Percentiles rank a stretch among this genome's conserved stretches.
Conservation (phyloP, 2,113 vertebrate genomes). For the Heterotis niloticus region DNA sequence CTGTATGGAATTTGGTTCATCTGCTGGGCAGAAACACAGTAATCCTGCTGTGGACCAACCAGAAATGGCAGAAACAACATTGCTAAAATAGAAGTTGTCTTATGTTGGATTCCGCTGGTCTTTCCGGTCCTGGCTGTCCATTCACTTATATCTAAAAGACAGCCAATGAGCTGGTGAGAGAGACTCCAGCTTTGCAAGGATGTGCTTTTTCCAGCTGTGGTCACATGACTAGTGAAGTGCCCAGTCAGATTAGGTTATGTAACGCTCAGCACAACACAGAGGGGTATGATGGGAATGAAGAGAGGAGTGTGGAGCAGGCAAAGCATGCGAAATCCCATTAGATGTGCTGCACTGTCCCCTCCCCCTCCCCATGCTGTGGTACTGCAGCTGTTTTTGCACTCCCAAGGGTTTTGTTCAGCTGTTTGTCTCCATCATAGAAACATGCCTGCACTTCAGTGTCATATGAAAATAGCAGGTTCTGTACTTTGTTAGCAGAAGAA, state of each 20-base stretch:
- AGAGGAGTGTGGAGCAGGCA: not conserved
- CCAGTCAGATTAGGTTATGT: conserved; percentile 36
- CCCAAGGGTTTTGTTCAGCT: not conserved
- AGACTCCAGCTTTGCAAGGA: conserved; percentile 4
- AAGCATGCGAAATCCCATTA: conserved; percentile 34
- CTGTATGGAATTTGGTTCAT: not conserved
- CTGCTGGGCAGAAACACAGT: not conserved
- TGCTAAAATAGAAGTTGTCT: not conserved
- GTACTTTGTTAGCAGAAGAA: not conserved
- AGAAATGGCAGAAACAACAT: not conserved
- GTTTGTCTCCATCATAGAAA: not conserved
- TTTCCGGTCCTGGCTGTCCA: not conserved
- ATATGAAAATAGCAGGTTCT: not conserved
- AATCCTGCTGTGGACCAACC: not conserved
- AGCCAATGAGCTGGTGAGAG: not conserved
- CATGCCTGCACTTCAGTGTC: not conserved
- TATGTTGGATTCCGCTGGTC: not conserved
- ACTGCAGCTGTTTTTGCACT: conserved; percentile 27
- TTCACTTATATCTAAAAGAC: not conserved
- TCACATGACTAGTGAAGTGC: conserved; percentile 38
- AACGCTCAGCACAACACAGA: conserved; percentile 15
- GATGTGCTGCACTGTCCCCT: not conserved
- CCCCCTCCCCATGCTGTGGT: conserved; percentile 1
- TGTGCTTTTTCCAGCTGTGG: conserved; percentile 25
- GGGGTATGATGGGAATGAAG: conserved; percentile 14